Evolutionary conservation across 1,140 invertebrate species (phyloP).

Genomic region (Drosophila subobscura): DNA sequence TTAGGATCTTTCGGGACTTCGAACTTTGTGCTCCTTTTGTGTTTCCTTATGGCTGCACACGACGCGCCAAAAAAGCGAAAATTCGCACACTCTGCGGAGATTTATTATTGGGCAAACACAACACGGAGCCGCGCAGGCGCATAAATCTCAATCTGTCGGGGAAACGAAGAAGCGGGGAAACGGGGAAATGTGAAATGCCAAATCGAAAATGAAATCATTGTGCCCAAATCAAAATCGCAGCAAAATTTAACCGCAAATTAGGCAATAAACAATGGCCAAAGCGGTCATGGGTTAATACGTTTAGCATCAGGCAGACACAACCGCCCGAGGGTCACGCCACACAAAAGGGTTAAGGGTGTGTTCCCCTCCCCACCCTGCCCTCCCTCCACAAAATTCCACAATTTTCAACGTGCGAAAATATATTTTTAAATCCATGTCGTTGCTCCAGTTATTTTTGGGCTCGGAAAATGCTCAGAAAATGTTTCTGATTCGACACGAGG

Average conservation of each 20-base stretch:
- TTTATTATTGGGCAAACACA: conserved; percentile 64
- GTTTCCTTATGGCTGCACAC: conserved; percentile 57
- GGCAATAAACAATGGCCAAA: conserved; percentile 77
- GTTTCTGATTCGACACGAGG: too few species aligned
- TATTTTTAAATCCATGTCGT: background rate
- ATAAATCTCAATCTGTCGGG: conserved; percentile 76
- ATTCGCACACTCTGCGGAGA: conserved; percentile 55
- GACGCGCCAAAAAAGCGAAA: conserved; percentile 40
- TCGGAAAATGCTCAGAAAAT: too few species aligned
- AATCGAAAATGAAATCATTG: conserved; percentile 59
- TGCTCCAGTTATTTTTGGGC: conserved; percentile 9
- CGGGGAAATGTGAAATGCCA: conserved; percentile 27
- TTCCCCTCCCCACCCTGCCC: background rate
- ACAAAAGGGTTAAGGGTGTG: conserved; percentile 29
- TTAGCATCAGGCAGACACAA: conserved; percentile 63
- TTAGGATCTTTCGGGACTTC: too few species aligned
- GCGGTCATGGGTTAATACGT: conserved; percentile 79
- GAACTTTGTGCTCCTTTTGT: conserved; percentile 20
- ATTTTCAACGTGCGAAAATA: conserved; percentile 45
- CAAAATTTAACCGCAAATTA: conserved; percentile 72
- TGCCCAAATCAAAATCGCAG: conserved; percentile 53
- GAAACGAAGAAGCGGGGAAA: background rate
- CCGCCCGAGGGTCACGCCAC: conserved; percentile 20
- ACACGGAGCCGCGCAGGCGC: conserved; percentile 5
- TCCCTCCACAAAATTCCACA: background rate